Percentiles rank a stretch among this genome's conserved stretches.
These are phyloP conservation scores for Pyrgus malvae DNA, from an alignment of 2,888 invertebrate species.

Conservation along the genomic window DNA sequence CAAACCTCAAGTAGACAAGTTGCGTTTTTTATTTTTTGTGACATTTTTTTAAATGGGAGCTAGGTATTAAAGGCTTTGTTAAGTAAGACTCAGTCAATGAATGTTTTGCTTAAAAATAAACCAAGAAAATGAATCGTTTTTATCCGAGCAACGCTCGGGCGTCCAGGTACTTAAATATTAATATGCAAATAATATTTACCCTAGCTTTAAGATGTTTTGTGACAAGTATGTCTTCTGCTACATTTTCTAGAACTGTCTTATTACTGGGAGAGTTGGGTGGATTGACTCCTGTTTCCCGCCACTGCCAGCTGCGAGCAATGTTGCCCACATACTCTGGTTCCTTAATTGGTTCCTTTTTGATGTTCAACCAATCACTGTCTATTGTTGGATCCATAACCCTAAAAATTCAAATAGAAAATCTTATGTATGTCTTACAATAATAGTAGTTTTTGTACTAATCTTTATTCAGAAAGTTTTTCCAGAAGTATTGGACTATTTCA, in stretches of 20 bases:
- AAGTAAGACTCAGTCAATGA: too few species aligned
- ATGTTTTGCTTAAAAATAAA: too few species aligned
- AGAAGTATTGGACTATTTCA: too few species aligned
- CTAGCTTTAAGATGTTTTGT: constrained; percentile 83
- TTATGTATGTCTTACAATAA: not conserved
- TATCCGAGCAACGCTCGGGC: too few species aligned
- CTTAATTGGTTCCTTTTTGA: constrained; percentile 65
- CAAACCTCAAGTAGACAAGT: too few species aligned
- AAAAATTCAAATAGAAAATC: constrained; percentile 2
- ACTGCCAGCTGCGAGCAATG: constrained; percentile 71
- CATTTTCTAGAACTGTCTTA: constrained; percentile 80
- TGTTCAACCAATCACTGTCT: constrained; percentile 68
- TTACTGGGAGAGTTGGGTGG: constrained; percentile 63
- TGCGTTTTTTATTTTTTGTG: too few species aligned
- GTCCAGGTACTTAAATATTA: too few species aligned
- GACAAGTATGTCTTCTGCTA: constrained; percentile 85
- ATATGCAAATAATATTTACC: too few species aligned
- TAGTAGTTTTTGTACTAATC: not conserved
- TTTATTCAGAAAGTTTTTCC: not conserved
- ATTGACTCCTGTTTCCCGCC: constrained; percentile 68
- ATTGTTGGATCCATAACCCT: constrained; percentile 69
- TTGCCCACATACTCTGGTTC: constrained; percentile 62
- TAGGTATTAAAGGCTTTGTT: too few species aligned
- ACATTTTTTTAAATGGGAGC: too few species aligned
- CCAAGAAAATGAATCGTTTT: too few species aligned